Base-by-base conservation (phyloP, 2,797 vertebrate species). In the Myotis myotis region DNA sequence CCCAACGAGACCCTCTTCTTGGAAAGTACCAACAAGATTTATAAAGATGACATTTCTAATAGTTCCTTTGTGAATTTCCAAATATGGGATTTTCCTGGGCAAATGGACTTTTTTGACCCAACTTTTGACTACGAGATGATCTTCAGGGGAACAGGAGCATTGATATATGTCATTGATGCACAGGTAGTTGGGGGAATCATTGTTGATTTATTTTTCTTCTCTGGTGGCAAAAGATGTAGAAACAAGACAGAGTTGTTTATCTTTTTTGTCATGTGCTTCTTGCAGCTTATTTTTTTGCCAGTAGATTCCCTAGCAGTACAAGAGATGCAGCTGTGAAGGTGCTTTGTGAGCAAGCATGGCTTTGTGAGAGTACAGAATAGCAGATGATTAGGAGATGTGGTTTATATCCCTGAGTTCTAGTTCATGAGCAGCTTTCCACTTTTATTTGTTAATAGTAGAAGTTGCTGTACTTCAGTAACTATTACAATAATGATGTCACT, bases 101-200 rank as follows among this genome's bases (percentile, higher is more conserved):
- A 99, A 97, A 99, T 99, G 94, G 99, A 99, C 98, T 99, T 99
- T 98, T 99, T 99, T 95, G 99, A 99, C 95, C 99, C 99, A 53
- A 99, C 99, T 1, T 99, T 99, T 96, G 99, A 99, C 98, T 99
- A 99, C 5, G 99, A 99, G 98, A 99, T 99, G 99, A 99, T 99
- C 98, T 99, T 99, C 98, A 99, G 99, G 98, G 99, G 99, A 97
- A 99, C 99, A 0, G 99, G 99, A 84, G 99, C 99, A 23, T 98
- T 99, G 97, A 99, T 99, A 98, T 99, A 99, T 97, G 99, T 99
- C 97, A 99, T 99, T 57, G 99, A 99, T 82, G 99, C 99, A 95
- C 99, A 99, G 99, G 99, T 99, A 98, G 96, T 96, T 95, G 92
- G 71, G 92, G 71, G 44, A 94, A 93, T 91, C 22, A 47, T 44